phyloP scores from a whole-genome alignment of 2,113 vertebrate genomes.

The Perognathus longimembris region DNA sequence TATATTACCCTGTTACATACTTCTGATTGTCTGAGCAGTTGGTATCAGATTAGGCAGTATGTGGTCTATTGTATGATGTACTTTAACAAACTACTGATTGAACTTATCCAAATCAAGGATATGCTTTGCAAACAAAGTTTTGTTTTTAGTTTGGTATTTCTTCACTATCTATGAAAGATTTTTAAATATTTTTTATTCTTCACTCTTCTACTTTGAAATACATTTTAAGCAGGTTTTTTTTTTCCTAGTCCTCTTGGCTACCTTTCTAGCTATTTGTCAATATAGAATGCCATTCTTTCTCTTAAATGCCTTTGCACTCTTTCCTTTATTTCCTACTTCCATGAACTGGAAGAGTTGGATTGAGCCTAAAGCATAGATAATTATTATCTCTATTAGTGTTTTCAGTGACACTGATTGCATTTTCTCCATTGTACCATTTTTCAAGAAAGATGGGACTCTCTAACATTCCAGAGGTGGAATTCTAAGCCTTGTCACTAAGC shows the following conservation, averaged over 20 bases:
- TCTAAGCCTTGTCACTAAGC: not conserved
- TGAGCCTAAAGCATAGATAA: not conserved
- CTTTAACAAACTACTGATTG: not conserved
- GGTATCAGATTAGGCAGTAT: not conserved
- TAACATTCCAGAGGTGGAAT: not conserved
- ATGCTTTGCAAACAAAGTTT: not conserved
- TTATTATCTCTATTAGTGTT: not conserved
- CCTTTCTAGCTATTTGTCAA: not conserved
- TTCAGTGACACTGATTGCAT: not conserved
- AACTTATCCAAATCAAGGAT: not conserved
- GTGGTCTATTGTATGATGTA: not conserved
- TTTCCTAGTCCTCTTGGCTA: not conserved
- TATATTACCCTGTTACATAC: not conserved
- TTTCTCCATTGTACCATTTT: not conserved
- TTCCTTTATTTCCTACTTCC: not conserved
- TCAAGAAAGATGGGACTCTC: not conserved
- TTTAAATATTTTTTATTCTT: not conserved
- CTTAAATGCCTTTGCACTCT: not conserved
- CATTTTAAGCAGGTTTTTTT: not conserved
- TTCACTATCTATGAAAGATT: not conserved
- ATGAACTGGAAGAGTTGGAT: not conserved
- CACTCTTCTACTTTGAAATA: not conserved
- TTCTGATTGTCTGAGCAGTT: not conserved
- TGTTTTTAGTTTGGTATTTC: not conserved
- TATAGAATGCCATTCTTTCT: not conserved